Percentiles rank a stretch among this genome's conserved stretches.
Evolutionary conservation across 2,797 vertebrate genomes (phyloP).

Genomic region (Gambusia yucatana): DNA sequence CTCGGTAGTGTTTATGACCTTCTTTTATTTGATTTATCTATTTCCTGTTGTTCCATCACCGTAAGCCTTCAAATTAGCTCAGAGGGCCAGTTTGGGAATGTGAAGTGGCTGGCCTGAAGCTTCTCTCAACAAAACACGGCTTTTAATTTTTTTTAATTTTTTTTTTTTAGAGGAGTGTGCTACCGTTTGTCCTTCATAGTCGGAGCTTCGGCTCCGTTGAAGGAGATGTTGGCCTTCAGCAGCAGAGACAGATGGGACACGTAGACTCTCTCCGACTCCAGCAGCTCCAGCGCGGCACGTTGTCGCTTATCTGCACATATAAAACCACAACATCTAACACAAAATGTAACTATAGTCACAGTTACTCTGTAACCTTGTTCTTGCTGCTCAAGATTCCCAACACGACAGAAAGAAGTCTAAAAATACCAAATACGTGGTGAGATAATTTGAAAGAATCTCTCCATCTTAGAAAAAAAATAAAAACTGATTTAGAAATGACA

Average conservation of each 20-base stretch:
- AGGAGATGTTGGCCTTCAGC: constrained; percentile 94
- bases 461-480: neutral
- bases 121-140: neutral
- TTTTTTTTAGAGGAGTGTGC: neutral
- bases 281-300: constrained; percentile 90
- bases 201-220: constrained; percentile 90
- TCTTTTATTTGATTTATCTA: constrained; percentile 59
- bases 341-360: neutral
- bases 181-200: constrained; percentile 93
- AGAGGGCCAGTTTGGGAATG: constrained; percentile 21
- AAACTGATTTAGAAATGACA: neutral
- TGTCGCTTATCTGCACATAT: constrained; percentile 86
- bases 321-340: neutral
- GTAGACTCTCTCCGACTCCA: constrained; percentile 95
- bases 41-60: constrained; percentile 59
- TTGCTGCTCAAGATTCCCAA: neutral
- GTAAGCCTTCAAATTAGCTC: constrained; percentile 50
- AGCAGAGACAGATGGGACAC: constrained; percentile 93
- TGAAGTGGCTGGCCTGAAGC: constrained; percentile 9
- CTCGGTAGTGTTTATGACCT: constrained; percentile 41
- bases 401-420: neutral
- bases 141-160: neutral
- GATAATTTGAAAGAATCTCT: neutral
- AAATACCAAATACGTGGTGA: neutral
- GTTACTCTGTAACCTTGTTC: neutral